phyloP scores from a whole-genome alignment of 1,140 invertebrate species.

The Drosophila neocordata region DNA sequence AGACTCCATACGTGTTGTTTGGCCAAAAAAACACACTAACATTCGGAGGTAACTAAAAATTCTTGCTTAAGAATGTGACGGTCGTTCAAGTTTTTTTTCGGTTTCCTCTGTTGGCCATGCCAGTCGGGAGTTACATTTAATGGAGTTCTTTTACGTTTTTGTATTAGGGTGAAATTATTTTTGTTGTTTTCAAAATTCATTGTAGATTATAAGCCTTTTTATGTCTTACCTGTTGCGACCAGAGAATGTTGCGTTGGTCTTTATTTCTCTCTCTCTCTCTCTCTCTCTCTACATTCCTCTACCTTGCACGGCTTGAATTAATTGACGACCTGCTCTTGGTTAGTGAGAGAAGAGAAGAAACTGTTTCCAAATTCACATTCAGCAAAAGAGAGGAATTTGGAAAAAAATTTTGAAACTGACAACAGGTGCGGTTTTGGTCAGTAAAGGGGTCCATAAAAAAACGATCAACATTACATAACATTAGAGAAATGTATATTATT shows the following conservation, averaged over 20 bases:
- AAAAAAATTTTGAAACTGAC: constrained; percentile 8
- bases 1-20: constrained; percentile 66
- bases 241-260: too few relatives aligned
- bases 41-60: constrained; percentile 56
- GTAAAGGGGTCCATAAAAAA: neutral
- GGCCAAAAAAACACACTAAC: constrained; percentile 39
- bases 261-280: constrained; percentile 12
- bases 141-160: constrained; percentile 4
- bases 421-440: constrained; percentile 18
- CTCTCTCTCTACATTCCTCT: neutral
- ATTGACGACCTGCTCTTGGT: constrained; percentile 13
- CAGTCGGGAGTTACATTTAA: constrained; percentile 15
- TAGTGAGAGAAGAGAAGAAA: constrained; percentile 39
- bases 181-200: constrained; percentile 1
- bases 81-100: constrained; percentile 37
- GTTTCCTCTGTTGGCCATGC: constrained; percentile 48
- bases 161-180: constrained; percentile 31
- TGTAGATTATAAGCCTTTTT: constrained; percentile 18
- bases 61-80: constrained; percentile 71
- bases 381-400: constrained; percentile 18
- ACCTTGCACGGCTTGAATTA: too few relatives aligned
- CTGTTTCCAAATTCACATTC: constrained; percentile 38
- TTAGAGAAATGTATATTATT: too few relatives aligned
- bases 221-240: constrained; percentile 29
- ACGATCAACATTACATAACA: neutral